Conservation (phyloP, 2,888 invertebrate genomes). For the Lithophane ornitopus region DNA sequence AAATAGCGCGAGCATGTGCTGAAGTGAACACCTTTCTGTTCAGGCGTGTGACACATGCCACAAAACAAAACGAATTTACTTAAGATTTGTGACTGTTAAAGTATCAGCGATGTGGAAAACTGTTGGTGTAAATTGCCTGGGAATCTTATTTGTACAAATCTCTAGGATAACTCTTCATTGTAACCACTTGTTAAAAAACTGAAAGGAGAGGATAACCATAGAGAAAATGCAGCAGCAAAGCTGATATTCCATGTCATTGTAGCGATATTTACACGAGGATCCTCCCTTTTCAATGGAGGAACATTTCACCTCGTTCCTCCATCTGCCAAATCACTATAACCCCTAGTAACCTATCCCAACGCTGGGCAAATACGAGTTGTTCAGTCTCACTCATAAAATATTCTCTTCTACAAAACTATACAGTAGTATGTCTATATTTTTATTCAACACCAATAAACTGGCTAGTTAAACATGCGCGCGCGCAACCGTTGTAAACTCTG, state of each 20-base stretch:
- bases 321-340: not conserved
- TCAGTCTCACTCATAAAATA: conserved; percentile 5
- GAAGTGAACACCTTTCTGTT: not conserved
- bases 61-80: no score
- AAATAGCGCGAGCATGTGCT: not conserved
- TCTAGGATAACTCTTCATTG: not conserved
- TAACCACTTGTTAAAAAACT: no score
- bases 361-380: not conserved
- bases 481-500: conserved; percentile 58
- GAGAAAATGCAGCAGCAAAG: not conserved
- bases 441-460: conserved; percentile 57
- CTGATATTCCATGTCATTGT: not conserved
- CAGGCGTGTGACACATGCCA: not conserved
- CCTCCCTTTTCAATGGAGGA: not conserved
- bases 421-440: conserved; percentile 52
- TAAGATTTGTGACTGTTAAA: not conserved
- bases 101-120: not conserved
- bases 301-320: not conserved
- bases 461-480: conserved; percentile 46
- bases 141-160: not conserved
- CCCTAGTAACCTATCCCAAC: not conserved
- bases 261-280: not conserved
- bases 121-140: not conserved
- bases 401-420: conserved; percentile 19
- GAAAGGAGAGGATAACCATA: not conserved